Percentiles rank a stretch among this genome's conserved stretches.
Evolutionary conservation across 2,888 invertebrate genomes (phyloP).

Genomic region (Lathronympha strigana): DNA sequence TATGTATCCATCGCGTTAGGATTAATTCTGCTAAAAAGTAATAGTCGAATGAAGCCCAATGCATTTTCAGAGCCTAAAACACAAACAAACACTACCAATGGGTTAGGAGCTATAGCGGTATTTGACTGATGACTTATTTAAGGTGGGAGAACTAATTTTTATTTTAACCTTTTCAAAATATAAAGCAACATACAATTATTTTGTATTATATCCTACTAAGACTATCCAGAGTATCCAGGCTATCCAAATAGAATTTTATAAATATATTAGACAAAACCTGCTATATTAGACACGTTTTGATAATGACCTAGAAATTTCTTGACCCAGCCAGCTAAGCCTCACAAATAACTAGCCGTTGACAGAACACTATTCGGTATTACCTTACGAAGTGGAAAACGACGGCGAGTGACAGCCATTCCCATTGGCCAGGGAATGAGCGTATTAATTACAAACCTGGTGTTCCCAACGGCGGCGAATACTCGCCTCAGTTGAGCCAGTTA

Average conservation of each 20-base stretch:
- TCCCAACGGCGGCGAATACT: not conserved
- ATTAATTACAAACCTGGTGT: conserved; percentile 74
- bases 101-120: too few relatives aligned
- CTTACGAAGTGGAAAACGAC: conserved; percentile 73
- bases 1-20: too few relatives aligned
- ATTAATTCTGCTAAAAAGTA: too few relatives aligned
- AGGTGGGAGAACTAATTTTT: too few relatives aligned
- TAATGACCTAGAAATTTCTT: conserved; percentile 49
- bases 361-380: conserved; percentile 69
- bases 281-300: not conserved
- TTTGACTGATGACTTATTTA: too few relatives aligned
- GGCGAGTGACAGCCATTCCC: conserved; percentile 77
- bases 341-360: conserved; percentile 65
- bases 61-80: too few relatives aligned
- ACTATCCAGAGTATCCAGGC: conserved; percentile 45
- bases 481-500: not conserved
- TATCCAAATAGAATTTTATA: conserved; percentile 42
- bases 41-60: too few relatives aligned
- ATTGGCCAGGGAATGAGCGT: conserved; percentile 58
- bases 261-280: not conserved
- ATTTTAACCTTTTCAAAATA: too few relatives aligned
- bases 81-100: too few relatives aligned
- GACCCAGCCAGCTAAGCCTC: conserved; percentile 52
- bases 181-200: too few relatives aligned
- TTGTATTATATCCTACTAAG: too few relatives aligned